Percentiles rank a stretch among this genome's conserved stretches.
These are phyloP conservation scores for Aptenodytes patagonicus DNA, from an alignment of 2,113 vertebrate genomes.

Conservation along the genomic window DNA sequence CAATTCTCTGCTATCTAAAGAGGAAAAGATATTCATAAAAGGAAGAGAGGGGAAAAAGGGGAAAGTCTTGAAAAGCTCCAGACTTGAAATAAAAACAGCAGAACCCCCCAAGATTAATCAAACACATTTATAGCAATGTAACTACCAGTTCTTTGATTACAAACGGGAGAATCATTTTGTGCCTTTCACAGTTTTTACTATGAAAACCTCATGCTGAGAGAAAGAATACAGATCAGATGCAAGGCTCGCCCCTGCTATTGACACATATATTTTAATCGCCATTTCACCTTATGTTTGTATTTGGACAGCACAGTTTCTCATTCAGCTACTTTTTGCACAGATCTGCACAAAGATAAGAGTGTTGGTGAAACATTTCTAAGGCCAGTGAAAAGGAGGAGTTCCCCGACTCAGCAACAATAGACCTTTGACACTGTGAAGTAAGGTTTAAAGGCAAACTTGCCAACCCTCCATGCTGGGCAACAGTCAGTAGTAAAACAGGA, in stretches of 20 bases:
- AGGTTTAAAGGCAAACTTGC: neutral
- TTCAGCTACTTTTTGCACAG: neutral
- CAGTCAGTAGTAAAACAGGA: neutral
- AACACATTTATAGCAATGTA: neutral
- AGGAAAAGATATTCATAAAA: neutral
- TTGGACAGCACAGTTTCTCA: neutral
- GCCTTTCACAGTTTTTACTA: neutral
- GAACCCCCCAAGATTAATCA: neutral
- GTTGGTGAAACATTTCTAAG: neutral
- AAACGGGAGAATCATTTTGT: neutral
- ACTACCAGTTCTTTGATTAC: neutral
- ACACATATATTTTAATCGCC: neutral
- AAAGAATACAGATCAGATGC: neutral
- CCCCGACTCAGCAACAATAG: neutral
- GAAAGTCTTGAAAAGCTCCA: neutral
- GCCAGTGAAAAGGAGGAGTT: neutral
- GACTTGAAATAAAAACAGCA: neutral
- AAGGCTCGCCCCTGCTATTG: neutral
- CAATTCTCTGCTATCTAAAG: neutral
- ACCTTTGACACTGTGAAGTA: neutral
- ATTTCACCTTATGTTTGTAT: neutral
- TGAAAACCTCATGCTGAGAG: neutral
- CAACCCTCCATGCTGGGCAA: neutral
- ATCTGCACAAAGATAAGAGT: neutral
- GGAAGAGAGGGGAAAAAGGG: neutral